phyloP scores from a whole-genome alignment of 2,113 vertebrate species.

The Muntiacus muntjak region DNA sequence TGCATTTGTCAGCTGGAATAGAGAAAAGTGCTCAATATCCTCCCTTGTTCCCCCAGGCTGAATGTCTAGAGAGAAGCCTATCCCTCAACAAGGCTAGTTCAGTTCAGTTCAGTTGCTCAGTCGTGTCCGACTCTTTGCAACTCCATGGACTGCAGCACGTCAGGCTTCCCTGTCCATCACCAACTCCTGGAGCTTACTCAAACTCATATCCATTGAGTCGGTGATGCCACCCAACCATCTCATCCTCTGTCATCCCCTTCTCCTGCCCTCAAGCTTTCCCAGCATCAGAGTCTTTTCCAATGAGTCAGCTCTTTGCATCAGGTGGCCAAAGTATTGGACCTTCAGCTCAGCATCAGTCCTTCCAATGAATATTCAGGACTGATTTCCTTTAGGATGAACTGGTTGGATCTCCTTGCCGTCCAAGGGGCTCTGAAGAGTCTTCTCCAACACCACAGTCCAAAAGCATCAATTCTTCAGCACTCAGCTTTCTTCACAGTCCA shows the following conservation, averaged over 20 bases:
- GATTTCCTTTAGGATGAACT: background rate
- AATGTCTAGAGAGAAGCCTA: background rate
- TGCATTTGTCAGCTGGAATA: fast-evolving
- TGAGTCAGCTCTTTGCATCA: background rate
- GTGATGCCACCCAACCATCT: background rate
- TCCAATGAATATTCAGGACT: background rate
- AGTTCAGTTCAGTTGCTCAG: background rate
- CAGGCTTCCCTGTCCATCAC: background rate
- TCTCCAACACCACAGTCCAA: background rate
- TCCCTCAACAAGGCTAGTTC: background rate
- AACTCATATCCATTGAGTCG: background rate
- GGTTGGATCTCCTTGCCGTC: background rate
- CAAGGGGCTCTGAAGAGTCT: background rate
- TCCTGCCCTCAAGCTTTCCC: background rate
- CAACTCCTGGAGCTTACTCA: background rate
- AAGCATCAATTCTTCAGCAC: background rate
- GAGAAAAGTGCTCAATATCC: background rate
- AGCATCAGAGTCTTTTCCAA: background rate
- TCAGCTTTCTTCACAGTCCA: background rate
- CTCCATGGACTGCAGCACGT: background rate
- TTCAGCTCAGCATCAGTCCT: background rate
- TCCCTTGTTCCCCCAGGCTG: background rate
- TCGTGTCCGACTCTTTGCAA: background rate
- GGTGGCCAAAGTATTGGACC: background rate
- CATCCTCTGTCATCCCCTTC: background rate